phyloP scores from a whole-genome alignment of 2,797 vertebrate species.

The Enteromius radiatus region DNA sequence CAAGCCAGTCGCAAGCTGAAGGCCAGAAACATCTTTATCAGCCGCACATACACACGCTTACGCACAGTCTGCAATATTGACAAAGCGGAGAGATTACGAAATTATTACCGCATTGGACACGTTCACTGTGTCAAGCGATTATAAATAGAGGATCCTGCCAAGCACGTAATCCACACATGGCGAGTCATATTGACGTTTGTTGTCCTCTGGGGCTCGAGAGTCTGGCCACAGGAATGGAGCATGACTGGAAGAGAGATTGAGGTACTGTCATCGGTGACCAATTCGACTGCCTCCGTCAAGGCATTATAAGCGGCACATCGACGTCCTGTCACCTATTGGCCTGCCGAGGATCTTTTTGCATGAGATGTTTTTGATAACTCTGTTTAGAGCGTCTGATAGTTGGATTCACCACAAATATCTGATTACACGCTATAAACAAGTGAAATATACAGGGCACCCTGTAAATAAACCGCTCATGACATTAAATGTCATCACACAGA shows the following conservation, averaged over 20 bases:
- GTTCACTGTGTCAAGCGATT: constrained; percentile 75
- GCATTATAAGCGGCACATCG: constrained; percentile 66
- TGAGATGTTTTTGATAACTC: constrained; percentile 44
- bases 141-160: constrained; percentile 74
- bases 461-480: constrained; percentile 1
- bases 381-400: constrained; percentile 22
- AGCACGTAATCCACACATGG: constrained; percentile 70
- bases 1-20: background rate
- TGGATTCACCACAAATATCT: constrained; percentile 1
- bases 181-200: constrained; percentile 68
- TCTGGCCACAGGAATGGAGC: constrained; percentile 60
- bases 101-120: constrained; percentile 76
- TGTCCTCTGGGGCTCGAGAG: constrained; percentile 68
- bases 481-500: background rate
- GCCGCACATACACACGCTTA: constrained; percentile 16
- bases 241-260: constrained; percentile 59
- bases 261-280: constrained; percentile 67
- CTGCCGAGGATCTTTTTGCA: constrained; percentile 40
- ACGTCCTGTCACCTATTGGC: constrained; percentile 57
- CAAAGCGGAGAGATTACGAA: constrained; percentile 73
- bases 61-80: constrained; percentile 66
- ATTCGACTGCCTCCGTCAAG: constrained; percentile 59
- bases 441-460: constrained; percentile 16
- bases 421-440: constrained; percentile 30
- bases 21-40: constrained; percentile 26